These are phyloP conservation scores for Conus ventricosus DNA, from an alignment of 1,140 invertebrate species.

Conservation along the genomic window DNA sequence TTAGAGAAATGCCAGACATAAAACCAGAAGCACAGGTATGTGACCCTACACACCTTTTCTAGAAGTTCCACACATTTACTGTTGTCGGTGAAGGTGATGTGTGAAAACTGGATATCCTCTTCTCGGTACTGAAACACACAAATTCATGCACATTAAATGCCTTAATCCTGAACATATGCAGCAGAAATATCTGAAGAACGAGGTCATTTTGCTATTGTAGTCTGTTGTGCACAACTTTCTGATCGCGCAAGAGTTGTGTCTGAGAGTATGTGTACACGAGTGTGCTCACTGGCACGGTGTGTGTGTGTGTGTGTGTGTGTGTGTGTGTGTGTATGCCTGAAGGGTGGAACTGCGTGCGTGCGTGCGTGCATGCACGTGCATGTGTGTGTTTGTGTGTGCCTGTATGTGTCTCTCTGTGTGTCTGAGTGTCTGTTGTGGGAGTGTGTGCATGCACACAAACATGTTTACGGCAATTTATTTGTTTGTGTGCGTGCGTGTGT, in stretches of 20 bases:
- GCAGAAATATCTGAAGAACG: background rate
- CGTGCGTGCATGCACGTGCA: too few relatives aligned
- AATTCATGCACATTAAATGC: too few relatives aligned
- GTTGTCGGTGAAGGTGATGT: slow-evolving; percentile 98
- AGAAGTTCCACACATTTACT: slow-evolving; percentile 99
- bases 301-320: background rate
- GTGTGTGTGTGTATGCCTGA: too few relatives aligned
- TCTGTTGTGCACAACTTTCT: background rate
- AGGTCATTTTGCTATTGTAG: background rate
- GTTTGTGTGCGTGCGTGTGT: background rate
- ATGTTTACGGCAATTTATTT: too few relatives aligned
- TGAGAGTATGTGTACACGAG: background rate
- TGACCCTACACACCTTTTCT: slow-evolving; percentile 82
- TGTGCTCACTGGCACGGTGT: background rate
- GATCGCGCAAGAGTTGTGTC: background rate
- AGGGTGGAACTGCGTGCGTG: too few relatives aligned
- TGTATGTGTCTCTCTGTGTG: too few relatives aligned
- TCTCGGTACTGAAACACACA: slow-evolving; percentile 84
- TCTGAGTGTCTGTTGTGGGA: too few relatives aligned
- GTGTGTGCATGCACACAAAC: too few relatives aligned
- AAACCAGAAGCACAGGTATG: background rate
- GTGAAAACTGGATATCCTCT: slow-evolving; percentile 99
- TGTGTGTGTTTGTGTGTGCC: too few relatives aligned
- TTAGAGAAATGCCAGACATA: too few relatives aligned
- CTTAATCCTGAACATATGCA: background rate